Base-by-base conservation (phyloP, 2,113 vertebrate species). In the Chaetodon trifascialis region DNA sequence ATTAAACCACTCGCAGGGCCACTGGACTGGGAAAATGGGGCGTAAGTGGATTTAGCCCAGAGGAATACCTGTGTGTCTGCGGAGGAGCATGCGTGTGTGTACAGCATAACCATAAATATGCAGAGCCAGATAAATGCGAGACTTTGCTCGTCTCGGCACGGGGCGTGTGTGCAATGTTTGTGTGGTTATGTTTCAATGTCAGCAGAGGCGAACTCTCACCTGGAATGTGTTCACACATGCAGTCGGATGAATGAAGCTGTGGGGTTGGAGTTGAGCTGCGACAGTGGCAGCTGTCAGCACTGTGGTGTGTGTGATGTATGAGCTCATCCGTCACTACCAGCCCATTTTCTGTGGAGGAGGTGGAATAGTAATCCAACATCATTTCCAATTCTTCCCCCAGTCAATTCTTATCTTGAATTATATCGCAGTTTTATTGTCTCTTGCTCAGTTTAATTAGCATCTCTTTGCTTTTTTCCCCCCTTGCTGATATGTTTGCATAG, bases 251-350 rank as follows among this genome's bases (percentile, higher is more conserved):
- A 92, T 89, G 87, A 88, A 91, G 87, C 85, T 17, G 76, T 70
- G 78, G 59, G 89, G 89, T 88, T 67, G 82, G 76, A 87, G 85
- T 88, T 93, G 88, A 93, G 75, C 80, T 79, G 84, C 38, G 71
- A 88, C 93, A 91, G 80, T 86, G 90, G 89, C 91, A 92, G 92
- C 91, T 94, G 94, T 94, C 94, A 93, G 74, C 79, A 70, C 71
- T 70, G 81, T 84, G 89, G 80, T 83, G 88, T 82, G 75, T 86
- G 76, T 93, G 93, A 94, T 94, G 86, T 89, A 94, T 87, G 91
- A 86, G 88, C 84, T 93, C 92, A 92, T 91, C 90, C 46, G 79
- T 92, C 89, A 88, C 76, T 49, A 83, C 44, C 46, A 75, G 73
- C 49, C 76, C 36, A 64, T 46, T 16, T 79, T 81, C 80, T 72